These are phyloP conservation scores for Bactericera cockerelli DNA, from an alignment of 1,140 invertebrate species.

Conservation along the genomic window DNA sequence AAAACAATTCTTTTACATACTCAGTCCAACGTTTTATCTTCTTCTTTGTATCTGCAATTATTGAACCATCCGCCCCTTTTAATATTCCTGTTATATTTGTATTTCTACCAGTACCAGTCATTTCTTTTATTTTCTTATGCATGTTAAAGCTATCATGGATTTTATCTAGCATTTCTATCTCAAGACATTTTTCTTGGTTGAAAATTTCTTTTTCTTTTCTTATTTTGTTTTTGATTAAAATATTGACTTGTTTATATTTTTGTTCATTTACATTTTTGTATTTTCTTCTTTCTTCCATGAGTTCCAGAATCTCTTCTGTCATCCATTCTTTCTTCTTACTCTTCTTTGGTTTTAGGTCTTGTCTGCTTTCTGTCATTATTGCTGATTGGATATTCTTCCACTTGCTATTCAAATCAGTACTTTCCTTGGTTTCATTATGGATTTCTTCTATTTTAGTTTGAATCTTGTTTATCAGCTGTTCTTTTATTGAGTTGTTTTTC, in stretches of 20 bases:
- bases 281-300: too few species aligned
- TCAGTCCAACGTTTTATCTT: conserved; percentile 16
- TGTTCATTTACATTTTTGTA: conserved; percentile 21
- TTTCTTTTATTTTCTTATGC: conserved; percentile 18
- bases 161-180: conserved; percentile 17
- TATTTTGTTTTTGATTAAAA: background rate
- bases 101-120: conserved; percentile 11
- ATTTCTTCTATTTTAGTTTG: conserved; percentile 13
- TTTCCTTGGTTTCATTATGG: background rate
- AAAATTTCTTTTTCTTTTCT: conserved; percentile 11
- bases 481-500: conserved; percentile 3
- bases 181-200: conserved; percentile 9
- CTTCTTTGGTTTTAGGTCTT: background rate
- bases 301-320: too few species aligned
- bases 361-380: background rate
- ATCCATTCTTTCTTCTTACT: background rate
- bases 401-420: background rate
- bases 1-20: conserved; percentile 12
- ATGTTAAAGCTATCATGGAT: too few species aligned
- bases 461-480: background rate
- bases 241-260: conserved; percentile 14
- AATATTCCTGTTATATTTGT: conserved; percentile 11
- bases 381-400: conserved; percentile 11
- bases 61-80: conserved; percentile 14
- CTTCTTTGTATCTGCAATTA: conserved; percentile 13